Evolutionary conservation across 2,797 vertebrate genomes (phyloP), one percentile per base, ranked within the genome.

Genomic region (Myripristis murdjan): DNA sequence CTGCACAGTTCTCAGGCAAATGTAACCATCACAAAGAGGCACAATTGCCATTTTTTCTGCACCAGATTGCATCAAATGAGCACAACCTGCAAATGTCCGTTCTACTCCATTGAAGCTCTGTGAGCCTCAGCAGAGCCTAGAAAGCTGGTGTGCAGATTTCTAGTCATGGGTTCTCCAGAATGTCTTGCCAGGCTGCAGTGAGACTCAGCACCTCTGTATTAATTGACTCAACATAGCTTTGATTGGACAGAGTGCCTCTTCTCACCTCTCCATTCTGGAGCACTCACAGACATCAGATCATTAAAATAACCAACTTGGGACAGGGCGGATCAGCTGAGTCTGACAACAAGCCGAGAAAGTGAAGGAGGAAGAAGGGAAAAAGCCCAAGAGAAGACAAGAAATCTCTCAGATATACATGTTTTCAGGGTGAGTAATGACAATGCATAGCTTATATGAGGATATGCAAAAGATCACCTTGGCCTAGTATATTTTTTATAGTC

Each of bases 141-240:
- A 33, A 7, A 14, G 5, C 44, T 16, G 18, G 59, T 44, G 24
- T 48, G 58, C n/a, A 54, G 3, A 55, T 3, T 24, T n/a, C 72
- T 46, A 73, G 83, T 85, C 87, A 88, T 69, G 71, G 41, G 87
- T 82, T 87, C 56, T 80, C 54, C 56, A 91, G 88, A 95, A 95
- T 94, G 90, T 94, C 75, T 87, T 80, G 88, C 1, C 23, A 79
- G 65, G 72, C 89, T 93, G 91, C 84, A 82, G 75, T 23, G 64
- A 83, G 61, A 64, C 70, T 77, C 86, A 0, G 53, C 94, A 93
- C 92, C 85, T 87, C 83, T 46, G 75, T 92, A 86, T 87, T 89
- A 95, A 94, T 87, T 92, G 75, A 54, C 64, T 5, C 58, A 64
- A 81, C 58, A 7, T 44, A 54, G 64, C 55, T 75, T 78, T 80